phyloP scores from a whole-genome alignment of 2,113 vertebrate genomes.

The Pedetes capensis region DNA sequence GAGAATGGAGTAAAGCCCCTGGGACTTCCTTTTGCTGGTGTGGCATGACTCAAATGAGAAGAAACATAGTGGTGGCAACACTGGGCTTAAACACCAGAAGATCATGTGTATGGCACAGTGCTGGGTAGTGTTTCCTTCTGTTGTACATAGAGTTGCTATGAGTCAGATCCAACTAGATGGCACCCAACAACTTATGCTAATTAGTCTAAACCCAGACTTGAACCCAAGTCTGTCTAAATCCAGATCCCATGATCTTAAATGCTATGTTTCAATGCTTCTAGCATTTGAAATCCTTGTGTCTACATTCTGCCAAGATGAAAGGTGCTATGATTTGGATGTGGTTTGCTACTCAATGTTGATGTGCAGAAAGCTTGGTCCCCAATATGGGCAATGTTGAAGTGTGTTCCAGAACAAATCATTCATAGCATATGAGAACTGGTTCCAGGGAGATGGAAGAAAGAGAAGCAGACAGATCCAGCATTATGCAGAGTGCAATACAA shows the following conservation, averaged over 20 bases:
- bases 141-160: no score
- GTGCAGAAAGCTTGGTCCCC: neutral
- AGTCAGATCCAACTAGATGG: no score
- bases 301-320: neutral
- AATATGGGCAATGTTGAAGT: neutral
- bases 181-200: no score
- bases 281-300: neutral
- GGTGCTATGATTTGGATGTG: neutral
- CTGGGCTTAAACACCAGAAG: no score
- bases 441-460: neutral
- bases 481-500: no score
- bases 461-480: neutral
- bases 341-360: neutral
- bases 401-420: neutral
- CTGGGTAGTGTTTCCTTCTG: no score
- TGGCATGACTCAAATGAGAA: no score
- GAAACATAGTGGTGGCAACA: no score
- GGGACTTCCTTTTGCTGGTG: no score
- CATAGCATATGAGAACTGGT: neutral
- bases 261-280: neutral
- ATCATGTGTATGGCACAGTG: no score
- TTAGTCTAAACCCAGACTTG: neutral
- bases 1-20: no score
- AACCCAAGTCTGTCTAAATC: neutral
- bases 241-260: neutral